These are phyloP conservation scores for Acronicta leporina DNA, from an alignment of 2,888 invertebrate genomes.

Conservation along the genomic window DNA sequence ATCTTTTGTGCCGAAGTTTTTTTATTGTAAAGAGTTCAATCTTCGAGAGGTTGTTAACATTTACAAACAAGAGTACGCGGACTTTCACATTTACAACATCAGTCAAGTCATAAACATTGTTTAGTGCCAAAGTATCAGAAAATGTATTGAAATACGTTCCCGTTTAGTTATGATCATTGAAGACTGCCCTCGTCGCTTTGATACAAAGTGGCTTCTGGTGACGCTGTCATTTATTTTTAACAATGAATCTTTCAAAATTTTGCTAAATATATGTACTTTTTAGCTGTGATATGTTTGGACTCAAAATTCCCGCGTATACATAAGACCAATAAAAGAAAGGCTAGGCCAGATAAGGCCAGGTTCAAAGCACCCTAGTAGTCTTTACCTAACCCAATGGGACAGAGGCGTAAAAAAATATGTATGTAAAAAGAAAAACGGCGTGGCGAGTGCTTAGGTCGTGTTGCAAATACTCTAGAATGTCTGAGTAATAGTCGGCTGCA, in stretches of 20 bases:
- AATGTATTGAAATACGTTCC: not conserved
- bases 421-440: slow-evolving; percentile 8
- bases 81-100: slow-evolving; percentile 21
- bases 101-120: slow-evolving; percentile 19
- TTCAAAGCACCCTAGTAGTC: too few species aligned
- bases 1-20: slow-evolving; percentile 12
- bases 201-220: too few species aligned
- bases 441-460: too few species aligned
- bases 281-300: too few species aligned
- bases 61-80: slow-evolving; percentile 9
- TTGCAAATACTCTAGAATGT: not conserved
- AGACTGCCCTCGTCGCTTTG: too few species aligned
- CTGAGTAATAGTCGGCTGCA: slow-evolving; percentile 14
- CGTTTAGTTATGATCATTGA: not conserved
- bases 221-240: too few species aligned
- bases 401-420: not conserved
- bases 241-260: too few species aligned
- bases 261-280: too few species aligned
- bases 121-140: slow-evolving; percentile 14
- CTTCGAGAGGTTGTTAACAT: slow-evolving; percentile 29
- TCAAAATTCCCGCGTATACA: too few species aligned
- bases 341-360: too few species aligned
- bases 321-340: too few species aligned
- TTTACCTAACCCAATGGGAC: too few species aligned
- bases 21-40: slow-evolving; percentile 6